A percentile compares a stretch with the other conserved stretches of the same genome.
Evolutionary conservation across 1,140 invertebrate species (phyloP).

Genomic region (Bombus difficillimus): DNA sequence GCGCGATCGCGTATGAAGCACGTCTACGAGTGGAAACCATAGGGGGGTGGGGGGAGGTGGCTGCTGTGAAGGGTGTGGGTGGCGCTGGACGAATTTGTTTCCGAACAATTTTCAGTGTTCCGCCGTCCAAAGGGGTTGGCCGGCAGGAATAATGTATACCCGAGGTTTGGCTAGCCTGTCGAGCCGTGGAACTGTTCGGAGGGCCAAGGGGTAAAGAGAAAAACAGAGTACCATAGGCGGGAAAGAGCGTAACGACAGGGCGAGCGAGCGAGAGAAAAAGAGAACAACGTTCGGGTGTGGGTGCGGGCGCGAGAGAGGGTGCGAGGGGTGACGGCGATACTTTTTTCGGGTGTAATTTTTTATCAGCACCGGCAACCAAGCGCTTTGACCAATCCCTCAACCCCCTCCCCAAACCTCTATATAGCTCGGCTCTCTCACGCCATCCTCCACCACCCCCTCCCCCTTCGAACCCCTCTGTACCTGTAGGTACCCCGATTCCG

Average conservation of each 20-base stretch:
- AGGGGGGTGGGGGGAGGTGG: background rate
- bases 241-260: conserved; percentile 13
- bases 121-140: conserved; percentile 67
- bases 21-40: conserved; percentile 10
- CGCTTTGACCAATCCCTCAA: conserved; percentile 78
- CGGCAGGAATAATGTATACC: conserved; percentile 74
- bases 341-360: conserved; percentile 80
- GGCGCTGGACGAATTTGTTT: conserved; percentile 66
- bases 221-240: background rate
- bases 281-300: conserved; percentile 33
- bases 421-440: conserved; percentile 51
- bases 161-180: conserved; percentile 70
- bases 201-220: conserved; percentile 10
- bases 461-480: conserved; percentile 20
- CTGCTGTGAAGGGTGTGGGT: background rate
- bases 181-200: conserved; percentile 48
- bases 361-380: conserved; percentile 76
- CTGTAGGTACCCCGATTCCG: conserved; percentile 32
- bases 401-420: conserved; percentile 49
- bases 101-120: conserved; percentile 73
- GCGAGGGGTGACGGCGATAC: conserved; percentile 72
- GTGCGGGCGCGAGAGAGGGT: conserved; percentile 28
- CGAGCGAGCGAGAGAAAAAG: background rate
- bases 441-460: conserved; percentile 28
- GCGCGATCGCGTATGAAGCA: conserved; percentile 30